These are phyloP conservation scores for Apogon talboti DNA, from an alignment of 2,797 vertebrate genomes.

Conservation along the genomic window DNA sequence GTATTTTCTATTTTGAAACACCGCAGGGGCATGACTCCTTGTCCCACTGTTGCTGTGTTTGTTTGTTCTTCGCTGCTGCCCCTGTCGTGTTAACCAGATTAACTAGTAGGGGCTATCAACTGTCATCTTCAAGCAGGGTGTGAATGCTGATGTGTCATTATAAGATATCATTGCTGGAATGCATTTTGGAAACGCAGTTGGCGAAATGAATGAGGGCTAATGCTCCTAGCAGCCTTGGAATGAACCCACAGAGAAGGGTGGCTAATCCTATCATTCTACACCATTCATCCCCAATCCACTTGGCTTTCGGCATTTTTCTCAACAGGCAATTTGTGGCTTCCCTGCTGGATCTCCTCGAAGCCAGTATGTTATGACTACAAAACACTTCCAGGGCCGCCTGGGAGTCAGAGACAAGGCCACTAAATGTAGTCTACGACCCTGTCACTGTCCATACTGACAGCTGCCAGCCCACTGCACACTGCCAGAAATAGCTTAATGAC, in stretches of 20 bases:
- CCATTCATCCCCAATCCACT: slow-evolving; percentile 83
- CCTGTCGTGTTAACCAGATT: slow-evolving; percentile 63
- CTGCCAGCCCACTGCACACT: slow-evolving; percentile 62
- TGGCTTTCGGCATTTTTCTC: slow-evolving; percentile 79
- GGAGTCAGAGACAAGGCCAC: slow-evolving; percentile 71
- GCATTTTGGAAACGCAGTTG: slow-evolving; percentile 54
- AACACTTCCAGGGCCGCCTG: slow-evolving; percentile 75
- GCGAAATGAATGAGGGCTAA: slow-evolving; percentile 71
- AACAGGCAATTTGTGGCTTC: slow-evolving; percentile 83
- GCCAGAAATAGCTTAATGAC: slow-evolving; percentile 78
- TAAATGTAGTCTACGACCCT: slow-evolving; percentile 76
- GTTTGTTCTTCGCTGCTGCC: slow-evolving; percentile 44
- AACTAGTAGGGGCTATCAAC: slow-evolving; percentile 52
- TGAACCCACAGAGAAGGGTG: slow-evolving; percentile 73
- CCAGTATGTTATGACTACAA: slow-evolving; percentile 81
- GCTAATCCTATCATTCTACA: slow-evolving; percentile 83
- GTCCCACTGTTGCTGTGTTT: slow-evolving; percentile 38
- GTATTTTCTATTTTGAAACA: slow-evolving; percentile 34
- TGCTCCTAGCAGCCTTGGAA: slow-evolving; percentile 74
- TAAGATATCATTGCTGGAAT: slow-evolving; percentile 58
- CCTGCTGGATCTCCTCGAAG: slow-evolving; percentile 75
- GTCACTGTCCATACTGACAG: slow-evolving; percentile 73
- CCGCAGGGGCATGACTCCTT: slow-evolving; percentile 31
- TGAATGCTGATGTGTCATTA: slow-evolving; percentile 48
- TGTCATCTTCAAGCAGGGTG: slow-evolving; percentile 52